Evolutionary conservation across 2,888 invertebrate species (phyloP).

Genomic region (Sthenelais limicola): DNA sequence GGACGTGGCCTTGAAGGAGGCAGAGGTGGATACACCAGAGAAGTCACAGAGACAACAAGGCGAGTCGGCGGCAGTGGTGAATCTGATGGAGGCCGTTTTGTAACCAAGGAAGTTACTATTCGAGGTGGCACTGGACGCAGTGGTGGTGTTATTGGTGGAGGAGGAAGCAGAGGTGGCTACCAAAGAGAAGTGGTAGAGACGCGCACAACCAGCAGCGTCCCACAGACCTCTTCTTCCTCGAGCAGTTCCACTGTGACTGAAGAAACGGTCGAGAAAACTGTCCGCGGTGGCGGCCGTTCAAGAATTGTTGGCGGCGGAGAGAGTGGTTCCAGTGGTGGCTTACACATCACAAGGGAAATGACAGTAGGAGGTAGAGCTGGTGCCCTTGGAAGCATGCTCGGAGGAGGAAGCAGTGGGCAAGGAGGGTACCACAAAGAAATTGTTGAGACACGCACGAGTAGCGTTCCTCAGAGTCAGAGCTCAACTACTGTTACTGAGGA

Average conservation of each 20-base stretch:
- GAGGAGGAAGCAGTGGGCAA: neutral
- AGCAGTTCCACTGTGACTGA: neutral
- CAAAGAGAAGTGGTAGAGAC: no score
- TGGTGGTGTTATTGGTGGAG: slow-evolving; percentile 12
- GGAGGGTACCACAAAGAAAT: slow-evolving; percentile 11
- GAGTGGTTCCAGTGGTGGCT: neutral
- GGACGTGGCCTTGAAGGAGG: neutral
- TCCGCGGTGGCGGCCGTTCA: neutral
- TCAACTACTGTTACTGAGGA: slow-evolving; percentile 26
- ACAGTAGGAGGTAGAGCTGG: no score
- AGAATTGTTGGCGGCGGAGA: slow-evolving; percentile 11
- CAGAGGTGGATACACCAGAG: slow-evolving; percentile 2
- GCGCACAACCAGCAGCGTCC: no score
- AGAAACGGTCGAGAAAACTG: slow-evolving; percentile 4
- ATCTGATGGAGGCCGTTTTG: slow-evolving; percentile 1
- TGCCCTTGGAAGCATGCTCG: neutral
- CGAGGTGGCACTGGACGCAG: neutral
- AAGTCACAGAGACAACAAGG: no score
- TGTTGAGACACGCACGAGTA: no score
- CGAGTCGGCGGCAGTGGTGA: no score
- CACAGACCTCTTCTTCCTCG: no score
- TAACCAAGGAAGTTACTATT: slow-evolving; percentile 19
- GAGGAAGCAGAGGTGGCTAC: neutral
- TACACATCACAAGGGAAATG: neutral
- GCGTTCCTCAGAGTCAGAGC: no score